phyloP scores from a whole-genome alignment of 2,113 vertebrate genomes.

The Cebus imitator region DNA sequence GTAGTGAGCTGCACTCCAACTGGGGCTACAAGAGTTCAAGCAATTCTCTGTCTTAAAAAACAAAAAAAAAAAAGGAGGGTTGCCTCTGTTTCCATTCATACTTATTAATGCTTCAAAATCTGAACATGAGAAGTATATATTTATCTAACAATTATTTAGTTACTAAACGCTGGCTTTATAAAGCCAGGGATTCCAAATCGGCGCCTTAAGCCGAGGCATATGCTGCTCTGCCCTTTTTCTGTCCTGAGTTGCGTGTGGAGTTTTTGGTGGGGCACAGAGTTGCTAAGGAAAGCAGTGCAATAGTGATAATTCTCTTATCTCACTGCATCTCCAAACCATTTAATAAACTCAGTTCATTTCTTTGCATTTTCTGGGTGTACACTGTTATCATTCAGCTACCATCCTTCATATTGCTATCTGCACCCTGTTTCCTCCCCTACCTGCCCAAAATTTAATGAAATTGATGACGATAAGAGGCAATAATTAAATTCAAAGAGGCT shows the following conservation, averaged over 20 bases:
- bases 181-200: not conserved
- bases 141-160: conserved; percentile 22
- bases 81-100: not conserved
- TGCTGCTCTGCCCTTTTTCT: not conserved
- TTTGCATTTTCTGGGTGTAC: not conserved
- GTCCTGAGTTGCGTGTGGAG: not conserved
- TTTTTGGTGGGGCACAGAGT: not conserved
- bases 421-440: conserved; percentile 37
- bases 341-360: conserved; percentile 33
- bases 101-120: conserved; percentile 30
- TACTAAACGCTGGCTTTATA: not conserved
- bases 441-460: conserved; percentile 74
- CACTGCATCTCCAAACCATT: not conserved
- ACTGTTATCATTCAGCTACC: not conserved
- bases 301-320: not conserved
- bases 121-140: conserved; percentile 8
- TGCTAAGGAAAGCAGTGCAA: not conserved
- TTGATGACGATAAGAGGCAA: conserved; percentile 65
- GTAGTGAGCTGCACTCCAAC: too few species aligned
- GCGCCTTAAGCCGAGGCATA: not conserved
- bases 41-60: too few species aligned
- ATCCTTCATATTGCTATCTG: conserved; percentile 44
- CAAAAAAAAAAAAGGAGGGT: not conserved
- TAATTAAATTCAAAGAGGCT: conserved; percentile 65
- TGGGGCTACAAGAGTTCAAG: too few species aligned